These are phyloP conservation scores for Oxycera nigricornis DNA, from an alignment of 2,888 invertebrate species.

Conservation along the genomic window DNA sequence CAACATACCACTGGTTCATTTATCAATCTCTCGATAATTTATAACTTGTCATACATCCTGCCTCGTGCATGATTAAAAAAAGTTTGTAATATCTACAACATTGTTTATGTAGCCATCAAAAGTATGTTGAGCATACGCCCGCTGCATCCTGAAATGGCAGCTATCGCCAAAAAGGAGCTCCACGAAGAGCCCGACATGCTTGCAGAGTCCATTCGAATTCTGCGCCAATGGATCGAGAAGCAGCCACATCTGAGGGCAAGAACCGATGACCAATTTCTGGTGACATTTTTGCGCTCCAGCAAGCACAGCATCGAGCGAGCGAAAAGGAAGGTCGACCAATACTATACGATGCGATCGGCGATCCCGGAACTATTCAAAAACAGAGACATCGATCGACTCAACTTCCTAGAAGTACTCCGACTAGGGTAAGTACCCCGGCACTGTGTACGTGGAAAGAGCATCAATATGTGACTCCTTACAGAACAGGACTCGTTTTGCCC, in stretches of 20 bases:
- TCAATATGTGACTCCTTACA: constrained; percentile 18
- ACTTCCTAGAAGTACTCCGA: constrained; percentile 46
- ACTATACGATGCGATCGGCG: constrained; percentile 63
- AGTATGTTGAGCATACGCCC: constrained; percentile 48
- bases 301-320: constrained; percentile 63
- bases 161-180: constrained; percentile 59
- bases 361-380: constrained; percentile 65
- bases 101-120: too few relatives aligned
- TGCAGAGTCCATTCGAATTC: constrained; percentile 56
- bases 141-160: constrained; percentile 46
- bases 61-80: too few relatives aligned
- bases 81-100: too few relatives aligned
- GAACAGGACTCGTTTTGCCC: constrained; percentile 50
- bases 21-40: too few relatives aligned
- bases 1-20: too few relatives aligned
- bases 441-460: not conserved
- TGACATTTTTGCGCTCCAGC: constrained; percentile 63
- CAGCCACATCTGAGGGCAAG: constrained; percentile 60
- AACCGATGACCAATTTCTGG: constrained; percentile 61
- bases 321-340: constrained; percentile 64
- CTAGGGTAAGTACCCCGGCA: constrained; percentile 45
- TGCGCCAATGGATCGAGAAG: constrained; percentile 62
- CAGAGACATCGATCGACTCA: constrained; percentile 45
- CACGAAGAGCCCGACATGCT: constrained; percentile 60
- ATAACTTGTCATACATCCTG: too few relatives aligned